Evolutionary conservation across 2,888 invertebrate genomes (phyloP), one percentile per base, ranked within the genome.

Genomic region (Pammene fasciana): DNA sequence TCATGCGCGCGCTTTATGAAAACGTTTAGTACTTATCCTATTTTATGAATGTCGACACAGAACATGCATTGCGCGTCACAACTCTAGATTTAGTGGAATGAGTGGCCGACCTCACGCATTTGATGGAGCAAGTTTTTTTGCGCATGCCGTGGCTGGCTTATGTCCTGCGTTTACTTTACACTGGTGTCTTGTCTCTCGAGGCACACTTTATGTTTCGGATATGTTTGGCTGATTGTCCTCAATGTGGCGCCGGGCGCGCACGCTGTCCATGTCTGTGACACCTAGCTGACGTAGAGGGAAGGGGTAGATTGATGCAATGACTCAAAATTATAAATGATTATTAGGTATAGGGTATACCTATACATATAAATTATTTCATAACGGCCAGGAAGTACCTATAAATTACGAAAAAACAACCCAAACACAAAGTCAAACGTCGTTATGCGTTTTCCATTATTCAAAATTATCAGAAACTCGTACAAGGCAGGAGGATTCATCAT

Each of bases 71-170:
- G 86, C 84, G 85, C 84, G 86, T 84, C 86, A 89, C 86, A 80
- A 83, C 81, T 79, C 79, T 89, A 90, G 90, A 88, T 85, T 88
- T 92, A 92, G 92, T 90, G 90, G 90, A 91, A 92, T 92, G 91
- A 90, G 91, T 90, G 92, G 86, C 92, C 90, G 91, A 90, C 90
- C 76, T 90, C 92, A 92, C 92, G 92, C 92, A 92, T 90, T 91
- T 79, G 88, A 87, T 90, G 91, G 90, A 90, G 87, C 88, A 87
- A 88, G 83, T 91, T 86, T 92, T 86, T 90, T 92, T 91, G 91
- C 90, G 92, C 92, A 92, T 92, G 92, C 85, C 86, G 86, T 86
- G 84, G 86, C 88, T 89, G 89, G 88, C 88, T 90, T 89, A 82
- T 90, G 88, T 90, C 88, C 89, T 85, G 86, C 89, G 91, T 88